Conservation (phyloP, 2,888 invertebrate species). For the Capitulum mitella region DNA sequence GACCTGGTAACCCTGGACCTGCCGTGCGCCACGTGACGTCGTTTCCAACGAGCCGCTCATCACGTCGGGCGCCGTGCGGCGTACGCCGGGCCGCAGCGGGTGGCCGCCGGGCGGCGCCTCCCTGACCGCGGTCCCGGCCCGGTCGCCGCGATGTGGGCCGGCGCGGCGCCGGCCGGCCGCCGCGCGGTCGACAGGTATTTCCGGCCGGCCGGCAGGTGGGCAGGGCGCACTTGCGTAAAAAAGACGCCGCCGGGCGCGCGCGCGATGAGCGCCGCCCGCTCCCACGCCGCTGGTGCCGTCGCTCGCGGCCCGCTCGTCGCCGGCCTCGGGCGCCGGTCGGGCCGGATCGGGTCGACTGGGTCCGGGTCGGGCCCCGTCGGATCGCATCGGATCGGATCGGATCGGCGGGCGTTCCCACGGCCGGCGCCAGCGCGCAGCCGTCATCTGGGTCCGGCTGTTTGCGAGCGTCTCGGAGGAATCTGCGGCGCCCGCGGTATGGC, state of each 20-base stretch:
- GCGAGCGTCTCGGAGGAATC: background rate
- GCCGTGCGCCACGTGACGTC: too few relatives aligned
- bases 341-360: background rate
- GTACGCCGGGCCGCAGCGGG: too few relatives aligned
- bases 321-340: background rate
- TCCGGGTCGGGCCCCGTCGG: background rate
- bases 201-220: background rate
- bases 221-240: too few relatives aligned
- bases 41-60: too few relatives aligned
- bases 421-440: background rate
- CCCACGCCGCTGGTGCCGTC: too few relatives aligned
- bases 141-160: background rate
- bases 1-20: too few relatives aligned
- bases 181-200: background rate
- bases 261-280: too few relatives aligned
- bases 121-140: too few relatives aligned
- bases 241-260: too few relatives aligned
- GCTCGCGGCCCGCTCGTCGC: background rate
- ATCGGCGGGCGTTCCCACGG: background rate
- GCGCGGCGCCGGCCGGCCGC: background rate
- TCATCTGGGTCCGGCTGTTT: background rate
- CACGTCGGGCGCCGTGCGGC: too few relatives aligned
- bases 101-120: too few relatives aligned
- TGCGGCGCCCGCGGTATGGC: background rate
- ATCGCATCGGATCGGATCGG: background rate